Base-by-base conservation (phyloP, 2,797 vertebrate species). In the Adelosebastes latens region DNA sequence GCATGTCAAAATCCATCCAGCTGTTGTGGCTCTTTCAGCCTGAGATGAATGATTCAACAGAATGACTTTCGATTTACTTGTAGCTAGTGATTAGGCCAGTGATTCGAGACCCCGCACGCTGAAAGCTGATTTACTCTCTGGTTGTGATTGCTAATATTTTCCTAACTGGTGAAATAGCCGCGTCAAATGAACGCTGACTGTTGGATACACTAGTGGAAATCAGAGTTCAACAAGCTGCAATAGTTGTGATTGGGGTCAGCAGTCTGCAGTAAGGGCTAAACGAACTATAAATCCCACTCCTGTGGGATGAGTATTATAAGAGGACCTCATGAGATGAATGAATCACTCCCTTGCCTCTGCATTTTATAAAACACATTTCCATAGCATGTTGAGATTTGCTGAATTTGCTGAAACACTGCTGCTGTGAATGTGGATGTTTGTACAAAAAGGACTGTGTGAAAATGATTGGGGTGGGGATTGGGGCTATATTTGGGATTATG, bases 291-390 rank as follows among this genome's bases (percentile, higher is more conserved):
- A 66, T 72, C 73, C 58, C 64, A 52, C 56, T 73, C 3, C 65
- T 61, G 72, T 62, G 75, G 70, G 72, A 79, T 27, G 25, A 58
- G 53, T 49, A 59, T 58, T 79, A 88, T 73, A 53, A 52, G 77
- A 70, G 29, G 76, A 76, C 74, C 78, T 83, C 22, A 31, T 86
- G 70, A 75, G 77, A 82, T 83, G 72, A 88, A 87, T 85, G 77
- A 82, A 82, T 91, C 49, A 76, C 80, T 84, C 76, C 75, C 72
- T 29, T 39, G 74, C 52, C 66, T 71, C 70, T 81, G 59, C 61
- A 25, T 80, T 83, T 81, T 79, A 77, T 83, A 85, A 86, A 80
- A 75, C 29, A 69, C 83, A 89, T 91, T 90, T 85, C 65, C 84
- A 88, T 82, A 69, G 68, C 52, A 84, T 81, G 79, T 77, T 74